Conservation (phyloP, 2,113 vertebrate species). For the Abramis brama region DNA sequence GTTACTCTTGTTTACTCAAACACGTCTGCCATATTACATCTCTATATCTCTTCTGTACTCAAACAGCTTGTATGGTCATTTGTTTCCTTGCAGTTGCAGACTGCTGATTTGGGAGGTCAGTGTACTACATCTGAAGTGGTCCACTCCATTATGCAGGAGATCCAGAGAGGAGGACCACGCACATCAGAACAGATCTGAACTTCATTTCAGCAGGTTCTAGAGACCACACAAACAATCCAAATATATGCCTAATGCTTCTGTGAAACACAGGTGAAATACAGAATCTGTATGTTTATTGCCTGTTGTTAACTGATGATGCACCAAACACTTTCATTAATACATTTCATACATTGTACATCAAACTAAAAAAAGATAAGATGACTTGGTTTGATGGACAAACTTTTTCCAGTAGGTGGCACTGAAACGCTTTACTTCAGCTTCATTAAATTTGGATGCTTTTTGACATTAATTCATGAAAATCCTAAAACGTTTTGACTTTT, state of each 20-base stretch:
- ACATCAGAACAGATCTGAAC: constrained; percentile 47
- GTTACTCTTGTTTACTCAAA: background rate
- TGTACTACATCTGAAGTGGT: constrained; percentile 81
- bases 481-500: background rate
- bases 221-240: background rate
- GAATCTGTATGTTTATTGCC: background rate
- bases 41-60: background rate
- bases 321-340: background rate
- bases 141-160: constrained; percentile 73
- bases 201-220: background rate
- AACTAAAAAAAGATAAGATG: background rate
- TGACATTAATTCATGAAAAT: background rate
- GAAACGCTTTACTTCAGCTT: background rate
- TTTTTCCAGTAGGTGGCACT: constrained; percentile 46
- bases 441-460: background rate
- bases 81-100: constrained; percentile 73
- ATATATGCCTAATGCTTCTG: no score
- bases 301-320: background rate
- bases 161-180: constrained; percentile 63
- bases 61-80: background rate
- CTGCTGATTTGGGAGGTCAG: constrained; percentile 82
- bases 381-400: no score
- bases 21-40: background rate
- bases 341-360: background rate
- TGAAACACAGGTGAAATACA: background rate